Percentiles rank a stretch among this genome's conserved stretches.
These are phyloP conservation scores for Camponotus pennsylvanicus DNA, from an alignment of 1,140 invertebrate genomes.

Conservation along the genomic window DNA sequence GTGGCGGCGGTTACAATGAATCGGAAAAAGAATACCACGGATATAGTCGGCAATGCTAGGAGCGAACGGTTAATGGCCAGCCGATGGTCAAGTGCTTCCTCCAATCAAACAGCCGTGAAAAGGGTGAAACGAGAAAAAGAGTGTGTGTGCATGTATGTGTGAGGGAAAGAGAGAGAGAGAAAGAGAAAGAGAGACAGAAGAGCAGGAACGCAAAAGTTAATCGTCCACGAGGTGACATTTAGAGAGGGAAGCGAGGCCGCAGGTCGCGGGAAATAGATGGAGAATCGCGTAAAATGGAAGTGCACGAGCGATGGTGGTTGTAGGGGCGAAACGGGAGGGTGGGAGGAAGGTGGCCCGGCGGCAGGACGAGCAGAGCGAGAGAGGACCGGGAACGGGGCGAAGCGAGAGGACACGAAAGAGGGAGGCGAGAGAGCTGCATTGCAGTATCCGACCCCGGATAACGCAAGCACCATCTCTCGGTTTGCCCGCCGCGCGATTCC, in stretches of 20 bases:
- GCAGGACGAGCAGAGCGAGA: constrained; percentile 9
- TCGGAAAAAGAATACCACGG: constrained; percentile 38
- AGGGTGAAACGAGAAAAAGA: constrained; percentile 2
- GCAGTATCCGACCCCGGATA: constrained; percentile 72
- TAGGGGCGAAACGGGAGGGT: constrained; percentile 28
- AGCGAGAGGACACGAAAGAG: constrained; percentile 61
- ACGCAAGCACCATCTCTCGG: constrained; percentile 71
- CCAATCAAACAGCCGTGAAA: constrained; percentile 72
- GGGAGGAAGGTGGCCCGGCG: constrained; percentile 12
- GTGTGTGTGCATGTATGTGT: too few relatives aligned
- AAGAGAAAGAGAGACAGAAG: neutral
- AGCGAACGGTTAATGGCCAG: constrained; percentile 69
- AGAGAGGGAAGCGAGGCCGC: constrained; percentile 66
- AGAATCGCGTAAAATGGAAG: constrained; percentile 71
- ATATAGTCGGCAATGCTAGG: constrained; percentile 38
- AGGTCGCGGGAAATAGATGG: constrained; percentile 66
- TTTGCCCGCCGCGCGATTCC: constrained; percentile 40
- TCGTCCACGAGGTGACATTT: constrained; percentile 74
- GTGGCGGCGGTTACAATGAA: neutral
- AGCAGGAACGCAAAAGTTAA: constrained; percentile 69
- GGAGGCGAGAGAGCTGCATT: constrained; percentile 71
- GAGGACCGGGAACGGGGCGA: constrained; percentile 32
- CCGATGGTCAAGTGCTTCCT: constrained; percentile 65
- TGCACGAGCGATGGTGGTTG: constrained; percentile 48
- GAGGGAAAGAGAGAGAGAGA: neutral